phyloP scores from a whole-genome alignment of 2,113 vertebrate species.

The Hippolais icterina region DNA sequence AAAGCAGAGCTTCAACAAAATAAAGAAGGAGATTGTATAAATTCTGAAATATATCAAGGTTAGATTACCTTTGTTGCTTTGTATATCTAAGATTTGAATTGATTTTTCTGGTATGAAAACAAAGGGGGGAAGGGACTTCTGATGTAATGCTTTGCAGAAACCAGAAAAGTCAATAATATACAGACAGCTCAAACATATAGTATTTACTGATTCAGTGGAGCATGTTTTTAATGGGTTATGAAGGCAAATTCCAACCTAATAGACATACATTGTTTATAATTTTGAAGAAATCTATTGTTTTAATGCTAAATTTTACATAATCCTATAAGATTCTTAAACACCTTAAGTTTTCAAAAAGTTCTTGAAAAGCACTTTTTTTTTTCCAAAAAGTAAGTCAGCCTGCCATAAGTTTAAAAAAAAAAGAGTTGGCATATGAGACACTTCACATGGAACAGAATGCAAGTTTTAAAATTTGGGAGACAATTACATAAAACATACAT shows the following conservation, averaged over 20 bases:
- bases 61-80: constrained; percentile 25
- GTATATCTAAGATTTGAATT: constrained; percentile 47
- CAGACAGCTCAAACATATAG: constrained; percentile 7
- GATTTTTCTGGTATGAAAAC: constrained; percentile 49
- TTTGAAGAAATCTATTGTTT: neutral
- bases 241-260: neutral
- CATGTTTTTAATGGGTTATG: neutral
- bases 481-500: neutral
- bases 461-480: neutral
- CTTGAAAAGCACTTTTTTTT: neutral
- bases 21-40: neutral
- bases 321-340: neutral
- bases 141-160: constrained; percentile 37
- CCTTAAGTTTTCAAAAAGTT: neutral
- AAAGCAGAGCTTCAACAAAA: constrained; percentile 25
- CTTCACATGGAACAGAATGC: neutral
- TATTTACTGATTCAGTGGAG: constrained; percentile 22
- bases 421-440: neutral
- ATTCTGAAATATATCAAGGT: constrained; percentile 1
- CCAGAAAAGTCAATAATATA: constrained; percentile 20
- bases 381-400: neutral
- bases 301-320: neutral
- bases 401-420: neutral
- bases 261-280: neutral
- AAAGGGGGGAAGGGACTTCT: constrained; percentile 5